These are phyloP conservation scores for Dromas ardeola DNA, from an alignment of 2,113 vertebrate genomes.

Conservation along the genomic window DNA sequence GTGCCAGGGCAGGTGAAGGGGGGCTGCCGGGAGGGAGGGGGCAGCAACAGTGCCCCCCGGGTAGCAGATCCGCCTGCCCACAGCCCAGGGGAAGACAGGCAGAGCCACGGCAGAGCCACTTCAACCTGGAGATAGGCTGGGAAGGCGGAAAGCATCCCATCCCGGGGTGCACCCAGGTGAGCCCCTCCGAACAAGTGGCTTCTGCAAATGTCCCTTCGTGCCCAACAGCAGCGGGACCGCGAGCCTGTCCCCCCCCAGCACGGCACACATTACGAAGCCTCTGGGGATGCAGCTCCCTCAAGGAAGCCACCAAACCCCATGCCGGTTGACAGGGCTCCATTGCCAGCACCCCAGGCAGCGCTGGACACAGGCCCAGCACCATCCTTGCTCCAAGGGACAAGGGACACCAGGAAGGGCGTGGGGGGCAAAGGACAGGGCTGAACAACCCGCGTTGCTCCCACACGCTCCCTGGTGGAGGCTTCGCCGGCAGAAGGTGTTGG, in stretches of 20 bases:
- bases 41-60: not conserved
- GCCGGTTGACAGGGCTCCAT: fast-evolving
- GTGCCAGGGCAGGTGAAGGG: fast-evolving
- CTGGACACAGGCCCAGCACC: not conserved
- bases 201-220: not conserved
- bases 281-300: fast-evolving
- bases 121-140: fast-evolving
- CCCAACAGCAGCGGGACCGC: not conserved
- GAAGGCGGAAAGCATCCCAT: not conserved
- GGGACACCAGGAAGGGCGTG: not conserved
- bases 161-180: fast-evolving
- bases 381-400: not conserved
- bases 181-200: not conserved
- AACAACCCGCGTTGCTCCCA: not conserved
- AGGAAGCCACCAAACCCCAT: not conserved
- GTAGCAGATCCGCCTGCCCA: not conserved
- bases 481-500: not conserved
- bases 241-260: not conserved
- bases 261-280: fast-evolving
- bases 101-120: fast-evolving
- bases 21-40: not conserved
- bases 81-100: not conserved
- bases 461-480: not conserved
- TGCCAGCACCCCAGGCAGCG: not conserved
- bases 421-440: not conserved